Percentiles rank a stretch among this genome's conserved stretches.
Conservation (phyloP, 1,140 invertebrate genomes). For the Amyelois transitella region DNA sequence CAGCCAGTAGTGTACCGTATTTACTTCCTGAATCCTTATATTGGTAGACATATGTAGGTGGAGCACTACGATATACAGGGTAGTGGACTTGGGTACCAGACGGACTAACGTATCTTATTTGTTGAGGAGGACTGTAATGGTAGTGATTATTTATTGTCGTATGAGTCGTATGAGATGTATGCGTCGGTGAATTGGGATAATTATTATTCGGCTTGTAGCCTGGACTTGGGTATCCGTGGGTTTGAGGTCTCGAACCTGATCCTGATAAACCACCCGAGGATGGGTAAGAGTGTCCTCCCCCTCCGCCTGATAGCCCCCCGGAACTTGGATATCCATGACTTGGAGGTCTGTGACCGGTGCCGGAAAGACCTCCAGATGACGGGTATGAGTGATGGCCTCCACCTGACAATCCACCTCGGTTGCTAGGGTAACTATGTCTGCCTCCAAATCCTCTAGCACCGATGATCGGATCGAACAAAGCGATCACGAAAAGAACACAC, state of each 20-base stretch:
- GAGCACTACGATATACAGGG: conserved; percentile 53
- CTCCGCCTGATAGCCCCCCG: conserved; percentile 12
- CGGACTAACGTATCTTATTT: conserved; percentile 47
- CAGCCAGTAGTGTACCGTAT: conserved; percentile 57
- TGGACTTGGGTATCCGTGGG: conserved; percentile 28
- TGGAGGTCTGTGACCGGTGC: conserved; percentile 11
- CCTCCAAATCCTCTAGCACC: conserved; percentile 30
- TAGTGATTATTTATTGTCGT: conserved; percentile 36
- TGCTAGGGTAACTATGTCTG: conserved; percentile 20
- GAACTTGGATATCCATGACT: conserved; percentile 11
- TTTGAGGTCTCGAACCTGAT: conserved; percentile 8
- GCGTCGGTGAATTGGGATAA: conserved; percentile 28
- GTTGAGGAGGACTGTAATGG: conserved; percentile 58
- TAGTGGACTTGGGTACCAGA: conserved; percentile 34
- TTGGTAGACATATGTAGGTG: conserved; percentile 62
- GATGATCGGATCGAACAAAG: conserved; percentile 26
- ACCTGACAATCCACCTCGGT: conserved; percentile 31
- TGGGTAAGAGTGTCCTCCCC: conserved; percentile 11
- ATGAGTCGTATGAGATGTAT: conserved; percentile 14
- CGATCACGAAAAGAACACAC: conserved; percentile 34
- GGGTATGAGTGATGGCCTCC: conserved; percentile 15
- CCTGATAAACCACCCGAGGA: conserved; percentile 16
- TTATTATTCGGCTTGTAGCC: conserved; percentile 16
- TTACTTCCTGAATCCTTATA: conserved; percentile 63
- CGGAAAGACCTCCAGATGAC: conserved; percentile 16